phyloP scores from a whole-genome alignment of 2,113 vertebrate species.

The Climacteris rufus region DNA sequence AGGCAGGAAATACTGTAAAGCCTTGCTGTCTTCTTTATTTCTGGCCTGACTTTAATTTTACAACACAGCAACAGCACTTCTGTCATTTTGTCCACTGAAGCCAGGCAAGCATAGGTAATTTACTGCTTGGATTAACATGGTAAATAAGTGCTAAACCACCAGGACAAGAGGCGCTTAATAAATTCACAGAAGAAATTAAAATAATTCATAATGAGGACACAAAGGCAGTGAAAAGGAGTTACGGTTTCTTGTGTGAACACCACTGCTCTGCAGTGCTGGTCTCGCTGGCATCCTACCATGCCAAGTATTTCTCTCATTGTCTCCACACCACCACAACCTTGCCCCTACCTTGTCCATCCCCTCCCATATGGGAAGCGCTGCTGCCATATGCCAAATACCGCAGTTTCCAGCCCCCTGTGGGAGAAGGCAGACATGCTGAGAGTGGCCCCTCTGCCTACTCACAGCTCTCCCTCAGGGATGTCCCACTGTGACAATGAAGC shows the following conservation, averaged over 20 bases:
- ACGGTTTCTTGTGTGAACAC: background rate
- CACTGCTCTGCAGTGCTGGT: background rate
- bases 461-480: background rate
- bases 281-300: background rate
- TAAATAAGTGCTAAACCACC: slow-evolving; percentile 13
- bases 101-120: background rate
- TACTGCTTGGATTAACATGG: slow-evolving; percentile 34
- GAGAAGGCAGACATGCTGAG: background rate
- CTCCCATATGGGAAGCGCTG: background rate
- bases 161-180: background rate
- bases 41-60: background rate
- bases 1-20: background rate
- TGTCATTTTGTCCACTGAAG: background rate
- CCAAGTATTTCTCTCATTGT: background rate
- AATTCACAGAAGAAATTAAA: background rate
- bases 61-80: background rate
- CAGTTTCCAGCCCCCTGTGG: background rate
- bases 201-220: background rate
- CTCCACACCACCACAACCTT: background rate
- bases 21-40: background rate
- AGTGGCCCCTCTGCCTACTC: background rate
- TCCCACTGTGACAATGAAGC: background rate
- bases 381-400: background rate
- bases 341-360: background rate
- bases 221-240: background rate